Conservation (phyloP, 2,888 invertebrate genomes). For the Leucania comma region DNA sequence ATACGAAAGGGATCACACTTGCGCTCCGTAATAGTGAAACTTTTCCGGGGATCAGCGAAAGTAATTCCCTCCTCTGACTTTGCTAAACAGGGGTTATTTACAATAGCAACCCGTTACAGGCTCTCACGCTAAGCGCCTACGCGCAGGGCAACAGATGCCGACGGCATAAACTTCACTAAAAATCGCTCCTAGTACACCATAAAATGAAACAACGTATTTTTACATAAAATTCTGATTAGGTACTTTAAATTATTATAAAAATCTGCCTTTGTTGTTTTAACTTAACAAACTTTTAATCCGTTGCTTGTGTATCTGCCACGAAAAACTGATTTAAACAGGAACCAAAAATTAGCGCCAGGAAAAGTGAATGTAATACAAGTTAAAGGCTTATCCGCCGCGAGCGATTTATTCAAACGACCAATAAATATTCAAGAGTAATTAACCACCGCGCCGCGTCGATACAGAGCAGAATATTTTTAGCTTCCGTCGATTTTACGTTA, state of each 20-base stretch:
- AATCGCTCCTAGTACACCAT: constrained; percentile 38
- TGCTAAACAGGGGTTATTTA: constrained; percentile 77
- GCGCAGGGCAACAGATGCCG: constrained; percentile 66
- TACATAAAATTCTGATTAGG: constrained; percentile 7
- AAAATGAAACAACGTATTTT: constrained; percentile 45
- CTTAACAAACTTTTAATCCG: constrained; percentile 16
- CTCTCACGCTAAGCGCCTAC: constrained; percentile 66
- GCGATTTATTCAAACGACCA: constrained; percentile 90
- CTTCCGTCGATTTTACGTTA: constrained; percentile 83
- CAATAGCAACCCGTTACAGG: constrained; percentile 71
- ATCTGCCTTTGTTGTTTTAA: constrained; percentile 1
- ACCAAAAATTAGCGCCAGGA: constrained; percentile 75
- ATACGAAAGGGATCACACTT: constrained; percentile 84
- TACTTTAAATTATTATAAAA: constrained; percentile 22
- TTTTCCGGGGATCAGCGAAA: constrained; percentile 80
- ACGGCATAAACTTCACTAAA: constrained; percentile 66
- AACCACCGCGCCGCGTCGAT: constrained; percentile 84
- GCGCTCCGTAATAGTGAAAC: constrained; percentile 81
- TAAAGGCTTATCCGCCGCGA: constrained; percentile 84
- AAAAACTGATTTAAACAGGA: constrained; percentile 66
- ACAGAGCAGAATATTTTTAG: constrained; percentile 83
- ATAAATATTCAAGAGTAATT: constrained; percentile 90
- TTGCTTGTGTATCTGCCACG: constrained; percentile 26
- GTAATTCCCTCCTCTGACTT: constrained; percentile 79
- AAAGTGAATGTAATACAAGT: constrained; percentile 85